Percentiles rank a stretch among this genome's conserved stretches.
Conservation (phyloP, 2,113 vertebrate genomes). For the Engraulis encrasicolus region DNA sequence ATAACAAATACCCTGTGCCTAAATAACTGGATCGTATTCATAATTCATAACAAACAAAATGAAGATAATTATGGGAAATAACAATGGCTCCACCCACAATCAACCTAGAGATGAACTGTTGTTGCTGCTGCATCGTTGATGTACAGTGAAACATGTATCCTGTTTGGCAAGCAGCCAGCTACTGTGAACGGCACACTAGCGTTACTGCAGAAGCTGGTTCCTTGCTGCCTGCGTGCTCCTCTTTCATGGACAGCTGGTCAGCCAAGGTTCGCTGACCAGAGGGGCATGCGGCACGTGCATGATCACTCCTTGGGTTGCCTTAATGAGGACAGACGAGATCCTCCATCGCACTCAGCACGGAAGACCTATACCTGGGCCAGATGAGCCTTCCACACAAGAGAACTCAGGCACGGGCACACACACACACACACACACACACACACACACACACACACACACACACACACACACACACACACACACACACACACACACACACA, state of each 20-base stretch:
- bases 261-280: not conserved
- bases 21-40: no score
- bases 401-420: not conserved
- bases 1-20: no score
- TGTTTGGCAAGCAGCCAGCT: not conserved
- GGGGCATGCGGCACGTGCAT: not conserved
- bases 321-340: constrained; percentile 15
- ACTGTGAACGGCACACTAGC: not conserved
- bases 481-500: not conserved
- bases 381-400: constrained; percentile 8
- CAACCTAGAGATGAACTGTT: no score
- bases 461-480: not conserved
- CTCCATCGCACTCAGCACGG: not conserved
- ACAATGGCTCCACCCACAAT: no score
- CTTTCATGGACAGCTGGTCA: constrained; percentile 4
- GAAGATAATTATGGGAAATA: no score
- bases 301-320: not conserved
- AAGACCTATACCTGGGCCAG: constrained; percentile 1
- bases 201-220: not conserved
- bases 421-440: not conserved
- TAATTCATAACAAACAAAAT: no score
- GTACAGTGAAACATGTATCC: not conserved
- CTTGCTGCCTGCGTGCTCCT: not conserved
- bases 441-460: not conserved
- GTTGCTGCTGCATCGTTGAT: no score